Base-by-base conservation (phyloP, 2,888 invertebrate genomes). In the Phaonia tiefii region DNA sequence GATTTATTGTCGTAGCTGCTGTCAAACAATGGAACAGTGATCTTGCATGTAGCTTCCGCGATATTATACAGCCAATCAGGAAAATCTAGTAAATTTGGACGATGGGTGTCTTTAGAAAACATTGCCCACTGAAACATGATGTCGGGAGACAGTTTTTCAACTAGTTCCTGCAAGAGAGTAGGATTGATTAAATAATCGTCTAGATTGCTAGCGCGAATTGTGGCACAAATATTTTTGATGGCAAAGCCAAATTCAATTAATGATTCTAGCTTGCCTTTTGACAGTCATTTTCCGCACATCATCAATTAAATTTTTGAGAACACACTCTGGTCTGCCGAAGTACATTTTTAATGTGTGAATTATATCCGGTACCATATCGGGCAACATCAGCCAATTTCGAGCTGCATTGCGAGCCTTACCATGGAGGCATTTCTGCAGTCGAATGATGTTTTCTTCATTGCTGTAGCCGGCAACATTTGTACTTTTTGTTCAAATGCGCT, bases 181-280 rank as follows among this genome's bases (percentile, higher is more conserved):
- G 67, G 69, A 49, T 81, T 69, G 49, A 5, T 77, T 44, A 77
- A 67, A 49, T 81, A 78, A 2, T 66, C 66, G 7, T 69, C 42
- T 10, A 8, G 49, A n/a, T n/a, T n/a, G n/a, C n/a, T 46, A 22
- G 78, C 73, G 2, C 54, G 54, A 8, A 73, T 72, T 3, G 75
- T 82, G 0, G 66, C 54, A 20, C 77, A 75, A 46, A 72, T 39
- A 58, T 77, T 81, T 56, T 69, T 58, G 5, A 75, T 31, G 0
- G 60, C 58, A n/a, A n/a, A n/a, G n/a, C n/a, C n/a, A n/a, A n/a
- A n/a, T n/a, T 74, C 65, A 25, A 73, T 66, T 17, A 74, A 3
- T 8, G 56, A n/a, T 11, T 74, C 74, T 3, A 74, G 22, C 46
- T 66, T 66, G 10, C 58, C 66, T 11, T 25, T n/a, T n/a, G 49